Evolutionary conservation across 1,140 invertebrate species (phyloP), one percentile per base, ranked within the genome.

Genomic region (Scaptomyza montana): DNA sequence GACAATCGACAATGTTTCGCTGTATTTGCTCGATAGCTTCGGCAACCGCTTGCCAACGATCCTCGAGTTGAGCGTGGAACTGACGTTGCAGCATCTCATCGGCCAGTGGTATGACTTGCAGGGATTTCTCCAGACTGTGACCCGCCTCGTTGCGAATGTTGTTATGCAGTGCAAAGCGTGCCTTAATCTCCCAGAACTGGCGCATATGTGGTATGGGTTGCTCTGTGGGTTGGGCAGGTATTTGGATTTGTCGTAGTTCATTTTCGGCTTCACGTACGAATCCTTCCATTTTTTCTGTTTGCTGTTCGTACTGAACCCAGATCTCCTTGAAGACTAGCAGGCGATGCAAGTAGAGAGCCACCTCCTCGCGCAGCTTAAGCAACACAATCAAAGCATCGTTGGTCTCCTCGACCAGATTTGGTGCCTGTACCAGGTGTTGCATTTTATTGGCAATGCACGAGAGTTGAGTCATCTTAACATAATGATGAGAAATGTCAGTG

Each of bases 141-240:
- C 94, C 94, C 0, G 95, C 94, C 80, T 97, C 96, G 56, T 95
- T 95, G 55, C 94, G 93, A 28, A 96, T 93, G 54, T 95, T 95
- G 76, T 96, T 97, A 82, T 97, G 94, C n/a, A 97, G 94, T 93
- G 97, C 96, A 79, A 96, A 96, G 78, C 97, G 96, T 0, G 96
- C 96, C 92, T 97, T 97, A 43, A 98, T 91, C 92, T 97, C 96
- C 96, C 96, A 97, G 91, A 97, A 97, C 76, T 96, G 94, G 74
- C 95, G 94, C 91, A 97, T 94, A 74, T 96, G 94, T 57, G 94
- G 94, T 39, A 94, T 94, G 13, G 94, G 94, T 45, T 94, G 94
- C 36, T 93, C 92, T 0, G 82, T 89, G 36, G 93, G 92, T 21
- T 93, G 92, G 43, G 93, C 92, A 36, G 93, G 82, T 41, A 94